Percentiles rank a stretch among this genome's conserved stretches.
phyloP scores from a whole-genome alignment of 2,113 vertebrate genomes.

The Paradoxurus hermaphroditus region DNA sequence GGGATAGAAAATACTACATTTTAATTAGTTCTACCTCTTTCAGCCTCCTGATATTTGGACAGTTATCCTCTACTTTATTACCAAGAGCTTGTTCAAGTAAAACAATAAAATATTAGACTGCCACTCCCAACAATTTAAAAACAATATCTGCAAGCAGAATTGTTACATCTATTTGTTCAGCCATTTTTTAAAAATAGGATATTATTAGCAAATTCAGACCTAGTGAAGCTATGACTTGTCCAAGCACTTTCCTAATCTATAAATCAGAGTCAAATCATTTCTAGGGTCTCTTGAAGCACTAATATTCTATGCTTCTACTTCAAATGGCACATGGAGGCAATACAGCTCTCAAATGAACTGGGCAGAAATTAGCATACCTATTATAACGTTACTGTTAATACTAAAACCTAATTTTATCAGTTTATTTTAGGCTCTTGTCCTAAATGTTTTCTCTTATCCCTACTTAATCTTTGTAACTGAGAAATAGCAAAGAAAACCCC shows the following conservation, averaged over 20 bases:
- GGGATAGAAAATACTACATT: not conserved
- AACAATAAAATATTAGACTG: conserved; percentile 22
- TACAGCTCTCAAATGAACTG: not conserved
- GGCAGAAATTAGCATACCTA: not conserved
- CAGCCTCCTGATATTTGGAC: not conserved
- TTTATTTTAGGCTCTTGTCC: not conserved
- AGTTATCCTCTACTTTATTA: not conserved
- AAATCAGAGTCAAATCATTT: not conserved
- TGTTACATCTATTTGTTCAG: not conserved
- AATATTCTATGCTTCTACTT: not conserved
- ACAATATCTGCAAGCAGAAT: not conserved
- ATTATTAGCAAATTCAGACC: not conserved
- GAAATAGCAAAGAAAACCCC: not conserved
- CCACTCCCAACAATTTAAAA: not conserved
- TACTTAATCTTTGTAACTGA: conserved; percentile 39
- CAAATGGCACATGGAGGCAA: not conserved
- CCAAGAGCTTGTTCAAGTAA: not conserved
- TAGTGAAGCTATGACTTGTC: not conserved
- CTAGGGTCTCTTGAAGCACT: not conserved
- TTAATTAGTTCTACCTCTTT: conserved; percentile 17
- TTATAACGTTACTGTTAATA: not conserved
- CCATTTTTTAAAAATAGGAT: not conserved
- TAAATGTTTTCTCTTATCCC: conserved; percentile 31
- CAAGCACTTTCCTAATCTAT: conserved; percentile 17
- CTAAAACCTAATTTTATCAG: conserved; percentile 25